Evolutionary conservation across 2,888 invertebrate species (phyloP).

Genomic region (Drosophila dives): DNA sequence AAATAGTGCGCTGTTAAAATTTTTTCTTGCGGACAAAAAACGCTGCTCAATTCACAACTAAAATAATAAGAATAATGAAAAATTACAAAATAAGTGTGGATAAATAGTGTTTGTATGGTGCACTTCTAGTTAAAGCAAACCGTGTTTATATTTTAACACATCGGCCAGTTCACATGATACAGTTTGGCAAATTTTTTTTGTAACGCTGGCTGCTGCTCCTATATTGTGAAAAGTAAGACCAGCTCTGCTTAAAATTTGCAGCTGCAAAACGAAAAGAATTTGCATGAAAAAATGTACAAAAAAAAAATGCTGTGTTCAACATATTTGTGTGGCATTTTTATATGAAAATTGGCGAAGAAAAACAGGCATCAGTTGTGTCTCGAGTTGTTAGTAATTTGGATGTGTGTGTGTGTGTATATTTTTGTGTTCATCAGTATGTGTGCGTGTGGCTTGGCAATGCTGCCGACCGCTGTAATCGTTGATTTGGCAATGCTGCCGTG

Average conservation of each 20-base stretch:
- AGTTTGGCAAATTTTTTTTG: constrained; percentile 52
- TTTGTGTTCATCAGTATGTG: constrained; percentile 34
- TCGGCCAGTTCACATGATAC: constrained; percentile 16
- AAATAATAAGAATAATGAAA: constrained; percentile 30
- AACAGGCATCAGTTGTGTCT: constrained; percentile 39
- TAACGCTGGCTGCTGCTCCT: constrained; percentile 53
- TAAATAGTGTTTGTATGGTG: constrained; percentile 18
- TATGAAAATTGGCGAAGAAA: constrained; percentile 25
- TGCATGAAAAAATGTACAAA: constrained; percentile 29
- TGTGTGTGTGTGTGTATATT: constrained; percentile 23
- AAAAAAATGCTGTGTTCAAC: constrained; percentile 17
- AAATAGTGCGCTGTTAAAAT: constrained; percentile 61
- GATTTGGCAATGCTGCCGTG: constrained; percentile 71
- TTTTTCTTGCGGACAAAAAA: constrained; percentile 61
- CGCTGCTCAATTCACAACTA: constrained; percentile 30
- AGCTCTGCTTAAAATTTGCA: constrained; percentile 49
- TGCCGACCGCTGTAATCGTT: constrained; percentile 60
- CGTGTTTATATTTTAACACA: constrained; percentile 13
- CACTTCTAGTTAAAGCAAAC: constrained; percentile 9
- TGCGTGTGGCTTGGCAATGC: constrained; percentile 60
- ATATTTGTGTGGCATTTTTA: constrained; percentile 9
- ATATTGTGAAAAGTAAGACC: constrained; percentile 63
- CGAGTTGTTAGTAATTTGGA: constrained; percentile 33
- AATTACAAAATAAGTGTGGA: constrained; percentile 49
- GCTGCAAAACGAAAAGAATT: constrained; percentile 43